Evolutionary conservation across 2,888 invertebrate species (phyloP), one percentile per base, ranked within the genome.

Genomic region (Drosophila peninsularis): DNA sequence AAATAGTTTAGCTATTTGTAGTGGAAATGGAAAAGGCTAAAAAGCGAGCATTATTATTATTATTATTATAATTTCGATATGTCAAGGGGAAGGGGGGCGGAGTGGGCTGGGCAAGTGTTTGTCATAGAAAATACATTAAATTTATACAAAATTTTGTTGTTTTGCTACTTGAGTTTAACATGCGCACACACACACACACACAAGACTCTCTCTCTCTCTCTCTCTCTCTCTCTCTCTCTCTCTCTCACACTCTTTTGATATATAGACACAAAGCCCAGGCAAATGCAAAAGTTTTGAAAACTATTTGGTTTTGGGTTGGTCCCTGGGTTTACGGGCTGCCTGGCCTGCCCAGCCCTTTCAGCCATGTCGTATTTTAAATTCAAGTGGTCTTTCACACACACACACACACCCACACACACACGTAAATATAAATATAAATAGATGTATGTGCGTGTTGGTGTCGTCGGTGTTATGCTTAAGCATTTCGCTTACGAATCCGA

Each of bases 71-170:
- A 63, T 61, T 47, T 27, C 24, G 13, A 30, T 78, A 57, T 74
- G 64, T 58, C 32, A 55, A 53, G 39, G 24, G 5, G 41, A 6
- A 14, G 44, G 24, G 10, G 9, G 5, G 37, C 9, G 34, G 52
- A 52, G 24, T 41, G 34, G 21, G 32, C 60, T 73, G 80, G 63
- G 70, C 74, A 67, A 75, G 72, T 83, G 71, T 80, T 75, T 80
- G 78, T 86, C 83, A 90, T 90, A 87, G 91, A 90, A 91, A 90
- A 91, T 88, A 90, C 91, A 90, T 90, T 89, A 89, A 90, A 88
- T 89, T 89, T 88, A 81, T 85, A 85, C 78, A 75, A 76, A 90
- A 90, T 86, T 75, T 77, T 65, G 66, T 66, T 63, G 32, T 57
- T 45, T 62, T 74, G 76, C 78, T 72, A 80, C 90, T 89, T 89